Evolutionary conservation across 2,113 vertebrate species (phyloP).

Genomic region (Cheilinus undulatus): DNA sequence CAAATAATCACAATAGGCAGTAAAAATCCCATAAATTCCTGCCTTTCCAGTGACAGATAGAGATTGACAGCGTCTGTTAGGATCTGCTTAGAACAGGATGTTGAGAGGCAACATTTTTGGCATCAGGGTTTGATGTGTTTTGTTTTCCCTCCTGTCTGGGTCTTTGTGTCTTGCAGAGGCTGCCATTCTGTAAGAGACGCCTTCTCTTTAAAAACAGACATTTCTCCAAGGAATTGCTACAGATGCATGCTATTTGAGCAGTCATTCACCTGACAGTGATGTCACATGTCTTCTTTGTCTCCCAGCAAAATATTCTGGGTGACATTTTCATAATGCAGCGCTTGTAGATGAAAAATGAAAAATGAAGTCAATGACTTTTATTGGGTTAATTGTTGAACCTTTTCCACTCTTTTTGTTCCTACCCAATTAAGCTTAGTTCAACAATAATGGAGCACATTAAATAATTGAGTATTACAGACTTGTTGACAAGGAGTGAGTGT

Average conservation of each 20-base stretch:
- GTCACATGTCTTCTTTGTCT: constrained; percentile 37
- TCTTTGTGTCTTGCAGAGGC: constrained; percentile 38
- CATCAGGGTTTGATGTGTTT: constrained; percentile 47
- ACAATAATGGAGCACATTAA: constrained; percentile 11
- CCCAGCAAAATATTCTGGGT: neutral
- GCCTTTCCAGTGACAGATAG: constrained; percentile 22
- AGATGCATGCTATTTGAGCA: constrained; percentile 37
- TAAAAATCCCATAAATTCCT: constrained; percentile 12
- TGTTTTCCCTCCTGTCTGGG: constrained; percentile 44
- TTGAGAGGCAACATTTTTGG: constrained; percentile 32
- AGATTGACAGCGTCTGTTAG: constrained; percentile 48
- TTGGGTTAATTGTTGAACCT: neutral
- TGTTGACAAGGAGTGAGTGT: constrained; percentile 5
- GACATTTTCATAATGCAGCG: neutral
- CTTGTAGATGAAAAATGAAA: constrained; percentile 7
- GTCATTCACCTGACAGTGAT: constrained; percentile 40
- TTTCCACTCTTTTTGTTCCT: neutral
- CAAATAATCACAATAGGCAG: constrained; percentile 13
- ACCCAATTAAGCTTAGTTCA: neutral
- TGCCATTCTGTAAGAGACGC: neutral
- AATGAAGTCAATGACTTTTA: constrained; percentile 4
- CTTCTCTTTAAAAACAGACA: constrained; percentile 45
- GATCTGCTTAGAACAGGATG: constrained; percentile 29
- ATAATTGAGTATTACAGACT: constrained; percentile 18
- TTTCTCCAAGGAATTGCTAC: constrained; percentile 36